phyloP scores from a whole-genome alignment of 1,140 invertebrate species.

The Drosophila punjabiensis region DNA sequence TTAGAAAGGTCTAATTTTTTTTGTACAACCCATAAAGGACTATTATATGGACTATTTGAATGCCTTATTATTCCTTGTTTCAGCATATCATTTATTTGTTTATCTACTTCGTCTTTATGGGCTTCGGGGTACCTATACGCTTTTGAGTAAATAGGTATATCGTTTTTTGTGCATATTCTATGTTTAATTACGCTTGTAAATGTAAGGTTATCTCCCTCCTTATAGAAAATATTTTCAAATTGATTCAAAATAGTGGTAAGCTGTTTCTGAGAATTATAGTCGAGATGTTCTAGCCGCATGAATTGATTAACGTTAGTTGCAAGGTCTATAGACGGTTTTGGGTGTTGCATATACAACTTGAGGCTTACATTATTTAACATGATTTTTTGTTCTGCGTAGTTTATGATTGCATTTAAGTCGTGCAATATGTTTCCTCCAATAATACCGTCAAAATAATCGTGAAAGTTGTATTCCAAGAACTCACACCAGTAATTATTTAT shows the following conservation, averaged over 20 bases:
- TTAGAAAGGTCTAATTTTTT: no score
- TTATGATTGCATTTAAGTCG: neutral
- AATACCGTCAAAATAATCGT: neutral
- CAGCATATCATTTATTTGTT: neutral
- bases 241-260: neutral
- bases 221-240: conserved; percentile 1
- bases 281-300: neutral
- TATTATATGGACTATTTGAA: neutral
- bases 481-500: neutral
- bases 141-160: neutral
- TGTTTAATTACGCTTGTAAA: conserved; percentile 9
- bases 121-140: conserved; percentile 1
- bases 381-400: neutral
- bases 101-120: neutral
- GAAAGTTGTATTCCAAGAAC: conserved; percentile 1
- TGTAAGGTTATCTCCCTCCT: neutral
- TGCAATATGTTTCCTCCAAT: neutral
- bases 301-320: neutral
- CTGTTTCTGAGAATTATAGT: neutral
- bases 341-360: neutral
- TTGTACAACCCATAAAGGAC: neutral
- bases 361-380: neutral
- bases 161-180: neutral
- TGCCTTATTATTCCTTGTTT: neutral
- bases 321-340: neutral